A percentile compares a stretch with the other conserved stretches of the same genome.
These are phyloP conservation scores for Liasis olivaceus DNA, from an alignment of 2,797 vertebrate genomes.

Conservation along the genomic window DNA sequence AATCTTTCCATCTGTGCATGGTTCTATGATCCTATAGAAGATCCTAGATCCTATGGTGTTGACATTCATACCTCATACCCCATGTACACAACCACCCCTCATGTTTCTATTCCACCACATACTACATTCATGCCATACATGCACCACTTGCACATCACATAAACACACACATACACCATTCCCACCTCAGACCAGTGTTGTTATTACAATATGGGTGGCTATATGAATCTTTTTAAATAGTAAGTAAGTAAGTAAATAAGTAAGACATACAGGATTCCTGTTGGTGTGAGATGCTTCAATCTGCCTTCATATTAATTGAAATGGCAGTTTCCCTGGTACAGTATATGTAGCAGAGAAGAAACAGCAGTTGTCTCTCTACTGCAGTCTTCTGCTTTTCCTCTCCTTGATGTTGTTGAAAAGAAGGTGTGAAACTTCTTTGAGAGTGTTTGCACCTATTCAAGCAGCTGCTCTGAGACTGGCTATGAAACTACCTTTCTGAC, in stretches of 20 bases:
- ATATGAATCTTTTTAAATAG: background rate
- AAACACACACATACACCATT: background rate
- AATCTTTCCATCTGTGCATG: background rate
- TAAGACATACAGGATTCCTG: background rate
- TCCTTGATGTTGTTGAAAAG: background rate
- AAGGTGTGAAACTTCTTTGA: background rate
- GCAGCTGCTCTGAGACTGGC: background rate
- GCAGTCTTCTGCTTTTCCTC: background rate
- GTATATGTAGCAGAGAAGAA: background rate
- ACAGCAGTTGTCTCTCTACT: background rate
- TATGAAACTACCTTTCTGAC: background rate
- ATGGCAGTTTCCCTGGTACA: background rate
- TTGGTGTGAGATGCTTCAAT: background rate
- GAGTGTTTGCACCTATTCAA: background rate
- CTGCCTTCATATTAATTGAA: background rate
- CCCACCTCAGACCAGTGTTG: background rate
- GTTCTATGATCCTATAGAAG: background rate
- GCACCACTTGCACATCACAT: background rate
- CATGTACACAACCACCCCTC: background rate
- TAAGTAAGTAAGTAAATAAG: background rate
- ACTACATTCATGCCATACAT: background rate
- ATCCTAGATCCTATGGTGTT: background rate
- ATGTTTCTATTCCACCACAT: background rate
- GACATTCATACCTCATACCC: background rate
- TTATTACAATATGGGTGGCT: background rate